Evolutionary conservation across 2,113 vertebrate species (phyloP).

Genomic region (Callorhinus ursinus): DNA sequence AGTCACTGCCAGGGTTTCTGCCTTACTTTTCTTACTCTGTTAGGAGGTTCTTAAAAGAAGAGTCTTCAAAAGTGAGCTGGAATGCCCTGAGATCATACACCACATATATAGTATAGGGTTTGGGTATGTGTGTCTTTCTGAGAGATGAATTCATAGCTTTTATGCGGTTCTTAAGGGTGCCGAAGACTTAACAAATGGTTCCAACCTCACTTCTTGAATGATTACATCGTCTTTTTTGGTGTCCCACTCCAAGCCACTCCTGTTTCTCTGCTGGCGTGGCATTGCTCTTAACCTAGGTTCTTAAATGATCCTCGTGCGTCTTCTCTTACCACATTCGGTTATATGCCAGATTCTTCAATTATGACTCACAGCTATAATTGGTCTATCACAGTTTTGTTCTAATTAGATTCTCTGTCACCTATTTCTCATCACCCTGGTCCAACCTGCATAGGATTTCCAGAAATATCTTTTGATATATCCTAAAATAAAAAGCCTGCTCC

Average conservation of each 20-base stretch:
- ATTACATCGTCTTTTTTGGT: fast-evolving
- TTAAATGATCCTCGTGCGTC: neutral
- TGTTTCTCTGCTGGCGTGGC: fast-evolving
- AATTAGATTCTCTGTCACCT: neutral
- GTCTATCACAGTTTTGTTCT: neutral
- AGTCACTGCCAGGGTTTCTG: neutral
- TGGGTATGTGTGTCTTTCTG: neutral
- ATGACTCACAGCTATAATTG: neutral
- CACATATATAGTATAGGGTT: neutral
- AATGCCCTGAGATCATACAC: neutral
- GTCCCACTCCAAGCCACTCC: fast-evolving
- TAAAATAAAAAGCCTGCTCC: neutral
- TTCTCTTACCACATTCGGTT: neutral
- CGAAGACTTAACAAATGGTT: neutral
- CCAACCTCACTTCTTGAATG: neutral
- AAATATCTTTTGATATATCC: neutral
- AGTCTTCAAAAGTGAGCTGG: neutral
- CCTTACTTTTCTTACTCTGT: neutral
- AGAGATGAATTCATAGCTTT: neutral
- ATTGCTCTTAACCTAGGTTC: neutral
- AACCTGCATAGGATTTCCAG: neutral
- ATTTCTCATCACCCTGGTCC: neutral
- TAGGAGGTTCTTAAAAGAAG: neutral
- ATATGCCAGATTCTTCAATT: neutral
- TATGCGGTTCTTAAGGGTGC: neutral